These are phyloP conservation scores for Dermochelys coriacea DNA, from an alignment of 2,797 vertebrate species.

Conservation along the genomic window DNA sequence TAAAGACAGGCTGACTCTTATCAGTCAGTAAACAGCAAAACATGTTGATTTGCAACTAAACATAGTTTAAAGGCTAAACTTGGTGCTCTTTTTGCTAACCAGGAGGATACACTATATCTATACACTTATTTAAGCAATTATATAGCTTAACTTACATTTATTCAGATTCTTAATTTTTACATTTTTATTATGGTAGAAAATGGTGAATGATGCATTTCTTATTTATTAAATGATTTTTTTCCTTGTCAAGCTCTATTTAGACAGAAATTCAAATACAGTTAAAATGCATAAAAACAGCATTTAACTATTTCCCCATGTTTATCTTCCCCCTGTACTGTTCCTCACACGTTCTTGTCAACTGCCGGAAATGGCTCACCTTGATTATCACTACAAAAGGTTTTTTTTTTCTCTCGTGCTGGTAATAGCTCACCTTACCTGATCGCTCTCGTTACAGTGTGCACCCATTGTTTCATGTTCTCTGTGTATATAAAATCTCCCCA, in stretches of 20 bases:
- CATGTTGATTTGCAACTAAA: not conserved
- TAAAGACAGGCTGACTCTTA: not conserved
- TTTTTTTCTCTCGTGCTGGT: too few relatives aligned
- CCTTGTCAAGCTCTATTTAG: not conserved
- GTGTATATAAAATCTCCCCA: too few relatives aligned
- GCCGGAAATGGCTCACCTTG: too few relatives aligned
- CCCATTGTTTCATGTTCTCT: too few relatives aligned
- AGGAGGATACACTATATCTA: not conserved
- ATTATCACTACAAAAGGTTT: too few relatives aligned
- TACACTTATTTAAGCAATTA: not conserved
- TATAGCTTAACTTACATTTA: not conserved
- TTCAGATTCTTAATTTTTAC: not conserved
- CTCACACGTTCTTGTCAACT: too few relatives aligned
- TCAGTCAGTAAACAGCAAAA: not conserved
- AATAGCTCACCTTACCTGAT: too few relatives aligned
- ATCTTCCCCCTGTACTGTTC: too few relatives aligned
- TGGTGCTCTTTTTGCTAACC: not conserved
- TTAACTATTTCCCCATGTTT: not conserved
- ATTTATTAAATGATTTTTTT: not conserved
- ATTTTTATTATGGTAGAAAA: not conserved
- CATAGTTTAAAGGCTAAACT: not conserved
- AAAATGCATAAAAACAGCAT: not conserved
- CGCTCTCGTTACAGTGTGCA: too few relatives aligned
- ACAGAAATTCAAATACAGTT: not conserved
- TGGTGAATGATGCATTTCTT: not conserved